Base-by-base conservation (phyloP, 37 sponge, comb jelly and placozoan genomes). In the Ephydatia muelleri region DNA sequence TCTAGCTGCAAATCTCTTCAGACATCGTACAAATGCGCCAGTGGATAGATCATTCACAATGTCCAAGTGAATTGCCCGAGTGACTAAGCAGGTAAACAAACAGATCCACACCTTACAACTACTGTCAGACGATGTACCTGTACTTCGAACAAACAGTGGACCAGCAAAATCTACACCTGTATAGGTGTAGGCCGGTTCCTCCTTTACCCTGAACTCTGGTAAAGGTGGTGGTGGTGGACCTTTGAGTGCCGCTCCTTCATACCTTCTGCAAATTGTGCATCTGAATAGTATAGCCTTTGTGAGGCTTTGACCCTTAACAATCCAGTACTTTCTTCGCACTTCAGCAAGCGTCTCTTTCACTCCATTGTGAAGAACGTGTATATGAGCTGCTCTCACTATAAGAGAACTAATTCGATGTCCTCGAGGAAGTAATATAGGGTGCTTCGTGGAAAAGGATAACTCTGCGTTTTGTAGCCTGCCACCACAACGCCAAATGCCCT, bases 161-260 rank as follows among this genome's bases (percentile, higher is more conserved):
- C 65, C 79, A 78, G 79, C 79, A 78, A 78, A 78, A 34, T 78
- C 65, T 4, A 78, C 79, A 47, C 65, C 79, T 57, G 79, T 78
- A 29, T 78, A 78, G 9, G 79, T 27, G 65, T 57, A 78, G 57
- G 79, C 65, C 12, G 79, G 26, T 29, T 76, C 77, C 36, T 76
- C 77, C 47, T 32, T 76, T 21, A 76, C 77, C 36, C 77, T 32
- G 47, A 36, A 78, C 22, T 6, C 31, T 13, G 79, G 79, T 47
- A 78, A 32, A 30, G 79, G 79, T 57, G 79, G 79, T 5, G 79
- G 65, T 78, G 57, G 79, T 78, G 79, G 79, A 57, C 12, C 28
- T 34, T 78, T 9, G 66, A 78, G 49, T 16, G 64, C 65, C n/a
- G 29, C 30, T 48, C 79, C 79, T 48, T 78, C 79, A 49, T 57